These are phyloP conservation scores for Limosa lapponica DNA, from an alignment of 2,797 vertebrate species.

Conservation along the genomic window DNA sequence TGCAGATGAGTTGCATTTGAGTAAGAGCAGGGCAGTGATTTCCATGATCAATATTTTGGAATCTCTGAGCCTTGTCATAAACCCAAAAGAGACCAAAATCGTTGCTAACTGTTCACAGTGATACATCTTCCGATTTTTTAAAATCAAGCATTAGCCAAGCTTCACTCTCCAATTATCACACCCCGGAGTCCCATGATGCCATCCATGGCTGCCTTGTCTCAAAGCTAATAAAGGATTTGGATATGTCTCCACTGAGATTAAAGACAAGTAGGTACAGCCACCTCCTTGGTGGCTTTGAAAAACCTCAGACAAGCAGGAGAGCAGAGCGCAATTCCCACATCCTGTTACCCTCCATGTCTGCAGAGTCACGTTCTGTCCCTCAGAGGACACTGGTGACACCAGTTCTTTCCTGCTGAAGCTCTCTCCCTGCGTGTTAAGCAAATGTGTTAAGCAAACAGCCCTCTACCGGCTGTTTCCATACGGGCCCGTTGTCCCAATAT, in stretches of 20 bases:
- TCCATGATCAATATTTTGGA: background rate
- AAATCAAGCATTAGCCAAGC: background rate
- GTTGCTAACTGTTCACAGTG: background rate
- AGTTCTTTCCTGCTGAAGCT: background rate
- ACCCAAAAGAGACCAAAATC: background rate
- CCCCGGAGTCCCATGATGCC: background rate
- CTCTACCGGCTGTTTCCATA: background rate
- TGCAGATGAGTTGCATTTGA: background rate
- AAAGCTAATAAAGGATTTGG: background rate
- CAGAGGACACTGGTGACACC: background rate
- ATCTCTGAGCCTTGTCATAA: background rate
- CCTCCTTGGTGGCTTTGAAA: background rate
- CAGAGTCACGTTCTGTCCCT: background rate
- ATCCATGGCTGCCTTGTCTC: background rate
- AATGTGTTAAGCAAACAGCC: background rate
- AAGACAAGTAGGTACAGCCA: background rate
- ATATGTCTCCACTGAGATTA: background rate
- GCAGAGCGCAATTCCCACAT: background rate
- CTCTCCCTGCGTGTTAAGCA: background rate
- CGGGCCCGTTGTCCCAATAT: background rate
- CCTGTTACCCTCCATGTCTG: accelerated
- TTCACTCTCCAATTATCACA: background rate
- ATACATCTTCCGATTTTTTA: background rate
- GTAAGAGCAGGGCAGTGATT: background rate
- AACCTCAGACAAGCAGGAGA: background rate